These are phyloP conservation scores for Bombus balteatus DNA, from an alignment of 1,140 invertebrate species.

Conservation along the genomic window DNA sequence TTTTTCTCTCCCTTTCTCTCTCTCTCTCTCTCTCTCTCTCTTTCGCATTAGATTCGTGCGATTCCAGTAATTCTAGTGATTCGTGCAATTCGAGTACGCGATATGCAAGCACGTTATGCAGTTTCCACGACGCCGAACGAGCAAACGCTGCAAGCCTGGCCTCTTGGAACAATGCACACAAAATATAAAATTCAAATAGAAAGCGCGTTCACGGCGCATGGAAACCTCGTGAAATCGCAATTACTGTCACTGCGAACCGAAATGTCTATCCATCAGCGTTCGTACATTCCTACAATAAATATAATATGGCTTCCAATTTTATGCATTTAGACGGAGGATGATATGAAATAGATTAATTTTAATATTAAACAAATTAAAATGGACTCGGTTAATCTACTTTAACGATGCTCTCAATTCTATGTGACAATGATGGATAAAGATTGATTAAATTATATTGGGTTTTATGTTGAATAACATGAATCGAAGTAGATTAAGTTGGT, in stretches of 20 bases:
- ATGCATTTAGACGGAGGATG: background rate
- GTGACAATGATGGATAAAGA: background rate
- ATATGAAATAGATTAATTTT: background rate
- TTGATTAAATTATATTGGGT: background rate
- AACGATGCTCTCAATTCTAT: background rate
- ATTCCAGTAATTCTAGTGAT: conserved; percentile 36
- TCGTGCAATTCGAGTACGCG: conserved; percentile 32
- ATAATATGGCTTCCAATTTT: background rate
- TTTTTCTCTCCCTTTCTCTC: too few species aligned
- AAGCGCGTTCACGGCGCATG: conserved; percentile 38
- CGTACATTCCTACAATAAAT: background rate
- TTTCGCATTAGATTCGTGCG: conserved; percentile 39
- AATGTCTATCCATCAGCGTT: background rate
- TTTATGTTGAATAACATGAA: background rate
- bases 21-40: background rate
- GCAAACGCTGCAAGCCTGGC: conserved; percentile 12
- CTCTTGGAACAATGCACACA: conserved; percentile 48
- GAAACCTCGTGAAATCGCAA: conserved; percentile 54
- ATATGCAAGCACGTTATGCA: conserved; percentile 32
- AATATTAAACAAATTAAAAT: background rate
- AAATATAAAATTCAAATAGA: conserved; percentile 67
- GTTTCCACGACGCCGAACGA: conserved; percentile 19
- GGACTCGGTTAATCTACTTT: background rate
- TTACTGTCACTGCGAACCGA: conserved; percentile 45
- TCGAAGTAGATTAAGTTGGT: background rate